phyloP scores from a whole-genome alignment of 1,140 invertebrate genomes.

The Harpegnathos saltator region DNA sequence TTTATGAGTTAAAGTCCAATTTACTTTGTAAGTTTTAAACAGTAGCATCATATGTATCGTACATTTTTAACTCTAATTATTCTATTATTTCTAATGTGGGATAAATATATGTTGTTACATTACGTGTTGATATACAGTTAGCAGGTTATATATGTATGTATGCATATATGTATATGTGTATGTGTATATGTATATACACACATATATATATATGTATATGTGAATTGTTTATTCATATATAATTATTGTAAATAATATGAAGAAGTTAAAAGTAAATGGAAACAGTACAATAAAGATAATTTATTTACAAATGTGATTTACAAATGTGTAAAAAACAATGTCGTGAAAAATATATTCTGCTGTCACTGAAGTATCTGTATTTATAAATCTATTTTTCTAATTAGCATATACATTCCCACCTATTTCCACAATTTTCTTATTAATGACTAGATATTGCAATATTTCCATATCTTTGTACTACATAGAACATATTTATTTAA shows the following conservation, averaged over 20 bases:
- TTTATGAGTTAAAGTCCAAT: background rate
- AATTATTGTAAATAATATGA: constrained; percentile 6
- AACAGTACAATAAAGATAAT: constrained; percentile 28
- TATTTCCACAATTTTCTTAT: too few relatives aligned
- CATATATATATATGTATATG: background rate
- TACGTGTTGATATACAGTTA: background rate
- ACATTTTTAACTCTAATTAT: constrained; percentile 28
- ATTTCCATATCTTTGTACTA: too few relatives aligned
- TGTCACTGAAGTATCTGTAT: background rate
- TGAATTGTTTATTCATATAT: constrained; percentile 25
- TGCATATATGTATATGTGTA: background rate
- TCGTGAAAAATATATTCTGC: constrained; percentile 7
- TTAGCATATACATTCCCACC: too few relatives aligned
- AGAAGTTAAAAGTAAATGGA: constrained; percentile 16
- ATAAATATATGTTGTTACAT: background rate
- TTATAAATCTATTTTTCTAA: background rate
- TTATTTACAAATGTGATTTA: constrained; percentile 22
- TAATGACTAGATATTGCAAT: too few relatives aligned
- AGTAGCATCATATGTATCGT: background rate
- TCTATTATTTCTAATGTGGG: constrained; percentile 12
- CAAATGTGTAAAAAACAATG: background rate
- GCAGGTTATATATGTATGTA: background rate
- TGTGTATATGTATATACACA: constrained; percentile 3
- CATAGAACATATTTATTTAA: too few relatives aligned
- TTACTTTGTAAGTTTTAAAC: constrained; percentile 3